These are phyloP conservation scores for Coleophora deauratella DNA, from an alignment of 2,888 invertebrate genomes.

Conservation along the genomic window DNA sequence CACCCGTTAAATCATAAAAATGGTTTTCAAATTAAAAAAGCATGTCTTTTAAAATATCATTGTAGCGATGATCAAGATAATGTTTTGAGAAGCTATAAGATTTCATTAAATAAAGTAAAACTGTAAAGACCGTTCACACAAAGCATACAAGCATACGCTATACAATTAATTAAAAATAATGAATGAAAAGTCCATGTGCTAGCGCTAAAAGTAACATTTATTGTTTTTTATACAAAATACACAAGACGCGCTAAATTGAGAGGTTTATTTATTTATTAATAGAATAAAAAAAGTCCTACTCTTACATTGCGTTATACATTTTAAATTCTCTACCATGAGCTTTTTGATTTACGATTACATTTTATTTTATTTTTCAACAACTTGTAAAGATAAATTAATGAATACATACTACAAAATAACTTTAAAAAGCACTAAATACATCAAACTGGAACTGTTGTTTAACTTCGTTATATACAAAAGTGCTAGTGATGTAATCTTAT, in stretches of 20 bases:
- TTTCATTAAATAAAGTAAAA: too few relatives aligned
- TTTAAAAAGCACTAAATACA: neutral
- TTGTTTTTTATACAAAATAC: conserved; percentile 27
- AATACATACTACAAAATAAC: too few relatives aligned
- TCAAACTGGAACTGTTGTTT: neutral
- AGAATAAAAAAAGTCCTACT: conserved; percentile 12
- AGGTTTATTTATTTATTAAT: conserved; percentile 16
- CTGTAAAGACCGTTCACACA: too few relatives aligned
- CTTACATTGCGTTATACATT: conserved; percentile 9
- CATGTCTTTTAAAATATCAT: too few relatives aligned
- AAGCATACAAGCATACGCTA: too few relatives aligned
- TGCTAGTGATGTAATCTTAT: too few relatives aligned
- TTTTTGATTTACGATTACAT: neutral
- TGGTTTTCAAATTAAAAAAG: too few relatives aligned
- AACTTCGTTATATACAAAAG: neutral
- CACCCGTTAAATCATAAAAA: too few relatives aligned
- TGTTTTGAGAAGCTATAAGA: too few relatives aligned
- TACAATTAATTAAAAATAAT: conserved; percentile 24
- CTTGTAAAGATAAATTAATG: neutral
- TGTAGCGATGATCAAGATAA: too few relatives aligned
- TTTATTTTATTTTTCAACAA: neutral
- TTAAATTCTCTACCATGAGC: conserved; percentile 8
- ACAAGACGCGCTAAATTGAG: conserved; percentile 23
- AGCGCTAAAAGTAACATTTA: conserved; percentile 18
- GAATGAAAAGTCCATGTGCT: conserved; percentile 29